Evolutionary conservation across 2,797 vertebrate species (phyloP).

Genomic region (Neomorphus geoffroyi): DNA sequence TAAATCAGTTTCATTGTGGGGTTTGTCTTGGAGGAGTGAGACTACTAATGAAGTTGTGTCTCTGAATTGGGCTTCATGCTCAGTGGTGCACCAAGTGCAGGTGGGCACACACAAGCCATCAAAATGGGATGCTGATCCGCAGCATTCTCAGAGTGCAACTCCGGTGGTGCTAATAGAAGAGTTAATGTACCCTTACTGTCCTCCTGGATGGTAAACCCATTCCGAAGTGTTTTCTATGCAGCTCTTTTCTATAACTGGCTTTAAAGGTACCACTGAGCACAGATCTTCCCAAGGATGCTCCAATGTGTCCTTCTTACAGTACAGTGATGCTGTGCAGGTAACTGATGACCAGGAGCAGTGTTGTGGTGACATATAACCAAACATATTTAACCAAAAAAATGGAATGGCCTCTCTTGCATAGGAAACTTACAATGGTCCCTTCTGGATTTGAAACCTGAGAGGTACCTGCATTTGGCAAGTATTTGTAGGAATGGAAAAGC

Average conservation of each 20-base stretch:
- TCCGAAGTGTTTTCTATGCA: background rate
- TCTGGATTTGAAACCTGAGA: slow-evolving; percentile 10
- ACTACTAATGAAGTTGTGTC: background rate
- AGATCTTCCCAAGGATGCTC: background rate
- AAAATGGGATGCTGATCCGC: background rate
- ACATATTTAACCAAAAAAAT: background rate
- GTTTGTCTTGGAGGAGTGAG: background rate
- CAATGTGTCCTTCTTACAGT: accelerated
- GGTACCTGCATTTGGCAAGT: background rate
- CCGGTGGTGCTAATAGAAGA: background rate
- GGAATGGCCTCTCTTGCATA: background rate
- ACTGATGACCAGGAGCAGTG: background rate
- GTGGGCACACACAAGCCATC: background rate
- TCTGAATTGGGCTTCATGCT: background rate
- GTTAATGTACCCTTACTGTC: background rate
- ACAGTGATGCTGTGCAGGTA: background rate
- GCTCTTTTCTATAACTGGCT: background rate
- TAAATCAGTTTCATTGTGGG: no score
- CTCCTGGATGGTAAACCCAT: background rate
- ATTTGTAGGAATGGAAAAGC: background rate
- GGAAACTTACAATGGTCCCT: background rate
- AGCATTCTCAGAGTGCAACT: background rate
- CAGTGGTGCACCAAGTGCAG: background rate
- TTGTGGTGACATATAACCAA: background rate
- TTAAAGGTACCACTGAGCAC: background rate